These are phyloP conservation scores for Mormyrops boulengeri DNA, from an alignment of 2,797 vertebrate genomes.

Conservation along the genomic window DNA sequence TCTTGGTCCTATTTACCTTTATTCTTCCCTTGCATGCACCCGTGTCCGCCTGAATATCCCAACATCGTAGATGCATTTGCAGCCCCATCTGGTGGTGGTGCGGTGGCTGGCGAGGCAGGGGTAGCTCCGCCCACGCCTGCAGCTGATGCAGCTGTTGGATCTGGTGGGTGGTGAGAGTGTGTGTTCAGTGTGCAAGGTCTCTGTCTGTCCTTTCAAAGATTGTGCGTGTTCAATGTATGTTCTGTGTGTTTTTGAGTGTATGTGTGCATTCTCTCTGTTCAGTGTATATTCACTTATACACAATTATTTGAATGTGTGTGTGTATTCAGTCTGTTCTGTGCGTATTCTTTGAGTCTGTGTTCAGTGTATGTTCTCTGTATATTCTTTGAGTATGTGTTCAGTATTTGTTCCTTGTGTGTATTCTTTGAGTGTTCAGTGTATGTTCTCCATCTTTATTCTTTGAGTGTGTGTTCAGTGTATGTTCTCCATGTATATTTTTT, in stretches of 20 bases:
- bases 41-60: neutral
- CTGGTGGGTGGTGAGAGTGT: conserved; percentile 77
- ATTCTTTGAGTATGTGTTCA: neutral
- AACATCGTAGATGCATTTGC: conserved; percentile 82
- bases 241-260: neutral
- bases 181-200: neutral
- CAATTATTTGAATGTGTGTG: neutral
- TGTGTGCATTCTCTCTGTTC: neutral
- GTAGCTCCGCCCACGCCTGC: conserved; percentile 63
- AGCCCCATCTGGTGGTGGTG: conserved; percentile 77
- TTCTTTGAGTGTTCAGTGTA: neutral
- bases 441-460: neutral
- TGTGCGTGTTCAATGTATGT: neutral
- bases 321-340: neutral
- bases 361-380: neutral
- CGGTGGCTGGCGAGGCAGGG: conserved; percentile 73
- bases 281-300: neutral
- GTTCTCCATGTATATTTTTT: neutral
- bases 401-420: too few relatives aligned
- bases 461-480: neutral
- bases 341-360: neutral
- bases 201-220: neutral
- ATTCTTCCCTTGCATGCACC: conserved; percentile 7
- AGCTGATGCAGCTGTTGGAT: conserved; percentile 72
- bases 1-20: conserved; percentile 30